Evolutionary conservation across 2,797 vertebrate genomes (phyloP).

Genomic region (Masticophis lateralis): DNA sequence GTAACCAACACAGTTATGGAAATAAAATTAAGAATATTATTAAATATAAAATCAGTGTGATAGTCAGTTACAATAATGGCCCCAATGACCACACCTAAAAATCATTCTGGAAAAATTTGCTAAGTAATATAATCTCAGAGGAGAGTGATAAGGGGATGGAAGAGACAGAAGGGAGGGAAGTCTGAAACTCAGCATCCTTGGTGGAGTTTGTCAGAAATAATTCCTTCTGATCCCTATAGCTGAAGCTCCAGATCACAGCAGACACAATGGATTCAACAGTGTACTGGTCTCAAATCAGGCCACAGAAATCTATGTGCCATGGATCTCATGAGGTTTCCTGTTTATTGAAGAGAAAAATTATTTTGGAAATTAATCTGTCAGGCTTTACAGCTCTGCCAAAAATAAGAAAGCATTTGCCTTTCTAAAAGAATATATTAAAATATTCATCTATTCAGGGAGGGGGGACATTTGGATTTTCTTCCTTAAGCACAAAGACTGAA

Average conservation of each 20-base stretch:
- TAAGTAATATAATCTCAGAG: neutral
- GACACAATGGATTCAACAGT: neutral
- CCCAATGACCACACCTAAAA: neutral
- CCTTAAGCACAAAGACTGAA: neutral
- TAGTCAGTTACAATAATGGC: neutral
- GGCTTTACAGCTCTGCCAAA: neutral
- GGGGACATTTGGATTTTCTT: neutral
- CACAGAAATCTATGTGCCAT: neutral
- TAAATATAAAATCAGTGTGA: neutral
- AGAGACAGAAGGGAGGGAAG: neutral
- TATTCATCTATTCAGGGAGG: neutral
- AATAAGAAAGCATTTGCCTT: neutral
- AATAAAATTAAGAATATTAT: neutral
- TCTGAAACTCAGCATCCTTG: neutral
- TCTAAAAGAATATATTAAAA: neutral
- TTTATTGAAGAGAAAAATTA: neutral
- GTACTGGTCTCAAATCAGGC: neutral
- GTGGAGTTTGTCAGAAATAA: neutral
- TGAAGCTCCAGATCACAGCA: neutral
- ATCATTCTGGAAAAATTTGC: neutral
- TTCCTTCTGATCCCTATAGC: neutral
- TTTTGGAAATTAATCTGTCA: neutral
- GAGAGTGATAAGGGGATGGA: neutral
- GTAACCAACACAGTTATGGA: neutral
- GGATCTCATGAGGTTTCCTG: neutral